A percentile compares a stretch with the other conserved stretches of the same genome.
Conservation (phyloP, 1,140 invertebrate species). For the Plodia interpunctella region DNA sequence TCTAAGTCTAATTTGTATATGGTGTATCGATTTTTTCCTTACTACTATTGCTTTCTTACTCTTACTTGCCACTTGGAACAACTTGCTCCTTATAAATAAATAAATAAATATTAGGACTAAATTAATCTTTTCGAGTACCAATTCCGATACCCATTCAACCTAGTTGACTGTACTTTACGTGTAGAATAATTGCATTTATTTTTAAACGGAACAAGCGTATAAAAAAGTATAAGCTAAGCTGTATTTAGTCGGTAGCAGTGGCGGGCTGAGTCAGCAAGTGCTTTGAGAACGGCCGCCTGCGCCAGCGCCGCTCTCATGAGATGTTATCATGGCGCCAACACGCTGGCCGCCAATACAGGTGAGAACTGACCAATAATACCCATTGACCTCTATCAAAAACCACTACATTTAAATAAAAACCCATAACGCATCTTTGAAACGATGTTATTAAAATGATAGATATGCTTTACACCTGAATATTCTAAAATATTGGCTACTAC, state of each 20-base stretch:
- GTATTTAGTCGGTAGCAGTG: constrained; percentile 4
- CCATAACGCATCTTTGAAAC: neutral
- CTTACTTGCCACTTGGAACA: too few relatives aligned
- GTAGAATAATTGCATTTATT: neutral
- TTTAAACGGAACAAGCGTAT: neutral
- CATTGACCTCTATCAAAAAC: neutral
- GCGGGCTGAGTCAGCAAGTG: constrained; percentile 11
- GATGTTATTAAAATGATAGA: too few relatives aligned
- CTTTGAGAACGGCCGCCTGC: constrained; percentile 6
- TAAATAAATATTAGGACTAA: too few relatives aligned
- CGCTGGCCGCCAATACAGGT: neutral
- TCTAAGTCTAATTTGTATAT: too few relatives aligned
- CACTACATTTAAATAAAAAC: neutral
- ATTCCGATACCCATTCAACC: too few relatives aligned
- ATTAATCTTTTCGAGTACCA: too few relatives aligned
- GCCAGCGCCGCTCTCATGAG: constrained; percentile 8
- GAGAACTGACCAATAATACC: neutral
- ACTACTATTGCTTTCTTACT: too few relatives aligned
- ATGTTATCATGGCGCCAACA: constrained; percentile 8
- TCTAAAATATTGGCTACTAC: too few relatives aligned
- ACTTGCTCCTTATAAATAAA: too few relatives aligned
- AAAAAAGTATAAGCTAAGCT: constrained; percentile 2
- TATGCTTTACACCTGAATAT: too few relatives aligned
- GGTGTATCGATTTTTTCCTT: too few relatives aligned
- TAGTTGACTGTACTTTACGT: neutral